A percentile compares a stretch with the other conserved stretches of the same genome.
Evolutionary conservation across 2,113 vertebrate species (phyloP).

Genomic region (Pituophis catenifer): DNA sequence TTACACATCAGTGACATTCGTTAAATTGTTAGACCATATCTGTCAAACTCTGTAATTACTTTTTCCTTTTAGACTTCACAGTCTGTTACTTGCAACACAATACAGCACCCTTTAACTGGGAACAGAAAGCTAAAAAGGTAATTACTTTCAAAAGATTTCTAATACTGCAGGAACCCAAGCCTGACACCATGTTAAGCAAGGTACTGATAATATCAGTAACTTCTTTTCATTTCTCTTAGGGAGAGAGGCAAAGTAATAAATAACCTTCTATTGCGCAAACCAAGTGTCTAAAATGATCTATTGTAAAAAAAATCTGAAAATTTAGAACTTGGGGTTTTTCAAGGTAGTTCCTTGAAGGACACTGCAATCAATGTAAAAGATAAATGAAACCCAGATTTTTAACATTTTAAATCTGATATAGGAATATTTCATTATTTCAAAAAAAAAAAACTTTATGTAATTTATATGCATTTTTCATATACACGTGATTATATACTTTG

Average conservation of each 20-base stretch:
- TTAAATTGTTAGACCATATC: not conserved
- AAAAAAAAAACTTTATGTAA: not conserved
- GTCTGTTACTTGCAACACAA: not conserved
- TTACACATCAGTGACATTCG: not conserved
- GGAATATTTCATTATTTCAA: not conserved
- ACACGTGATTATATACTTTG: not conserved
- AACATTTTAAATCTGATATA: not conserved
- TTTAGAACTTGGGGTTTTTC: not conserved
- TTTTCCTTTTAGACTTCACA: not conserved
- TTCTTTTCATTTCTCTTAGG: not conserved
- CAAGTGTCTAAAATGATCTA: not conserved
- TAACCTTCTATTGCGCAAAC: not conserved
- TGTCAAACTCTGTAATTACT: not conserved
- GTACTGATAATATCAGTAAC: not conserved
- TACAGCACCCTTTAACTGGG: not conserved
- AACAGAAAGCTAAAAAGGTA: slow-evolving; percentile 8
- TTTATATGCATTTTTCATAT: not conserved
- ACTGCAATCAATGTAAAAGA: not conserved
- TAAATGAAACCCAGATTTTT: not conserved
- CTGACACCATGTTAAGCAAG: not conserved
- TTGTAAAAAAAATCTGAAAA: not conserved
- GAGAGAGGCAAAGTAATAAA: not conserved
- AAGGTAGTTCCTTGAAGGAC: not conserved
- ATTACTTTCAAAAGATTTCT: not conserved
- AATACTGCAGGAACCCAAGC: not conserved